These are phyloP conservation scores for Hexactinellida sp. DNA, from an alignment of 37 sponge, comb jelly and placozoan genomes.

Conservation along the genomic window DNA sequence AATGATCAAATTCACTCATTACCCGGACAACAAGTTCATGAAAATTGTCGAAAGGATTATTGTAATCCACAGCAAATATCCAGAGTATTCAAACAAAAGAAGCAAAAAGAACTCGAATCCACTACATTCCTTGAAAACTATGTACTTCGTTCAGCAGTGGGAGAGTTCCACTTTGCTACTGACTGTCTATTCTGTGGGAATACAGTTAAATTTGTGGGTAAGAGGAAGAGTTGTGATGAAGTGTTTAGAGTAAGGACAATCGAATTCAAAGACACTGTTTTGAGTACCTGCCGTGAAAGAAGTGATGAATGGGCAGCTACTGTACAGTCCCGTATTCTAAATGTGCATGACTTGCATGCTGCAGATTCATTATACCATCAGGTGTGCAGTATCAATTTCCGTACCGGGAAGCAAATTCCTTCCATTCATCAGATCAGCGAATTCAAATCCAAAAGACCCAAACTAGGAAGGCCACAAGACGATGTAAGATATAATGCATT, in stretches of 20 bases:
- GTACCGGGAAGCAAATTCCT: slow-evolving; percentile 30
- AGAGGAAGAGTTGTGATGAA: slow-evolving; percentile 27
- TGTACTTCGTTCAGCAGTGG: slow-evolving; percentile 31
- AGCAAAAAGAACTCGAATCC: not conserved
- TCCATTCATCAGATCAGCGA: slow-evolving; percentile 23
- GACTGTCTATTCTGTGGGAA: slow-evolving; percentile 31
- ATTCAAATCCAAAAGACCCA: slow-evolving; percentile 25
- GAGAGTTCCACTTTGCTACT: slow-evolving; percentile 27
- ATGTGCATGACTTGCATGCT: slow-evolving; percentile 43
- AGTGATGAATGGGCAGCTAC: slow-evolving; percentile 28
- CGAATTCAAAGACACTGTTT: slow-evolving; percentile 23
- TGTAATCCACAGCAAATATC: slow-evolving; percentile 26
- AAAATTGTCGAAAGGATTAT: slow-evolving; percentile 21
- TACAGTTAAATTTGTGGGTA: slow-evolving; percentile 24
- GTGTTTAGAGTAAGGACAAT: slow-evolving; percentile 29
- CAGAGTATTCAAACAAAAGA: slow-evolving; percentile 20
- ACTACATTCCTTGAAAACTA: not conserved
- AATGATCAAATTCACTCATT: slow-evolving; percentile 16
- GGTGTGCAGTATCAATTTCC: slow-evolving; percentile 27
- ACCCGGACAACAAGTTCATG: slow-evolving; percentile 24
- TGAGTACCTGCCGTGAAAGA: slow-evolving; percentile 24
- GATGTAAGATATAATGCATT: too few relatives aligned
- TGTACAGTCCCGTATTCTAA: slow-evolving; percentile 26
- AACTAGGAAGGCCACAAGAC: slow-evolving; percentile 25
- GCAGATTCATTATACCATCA: slow-evolving; percentile 28